Evolutionary conservation across 2,113 vertebrate species (phyloP).

Genomic region (Cromileptes altivelis): DNA sequence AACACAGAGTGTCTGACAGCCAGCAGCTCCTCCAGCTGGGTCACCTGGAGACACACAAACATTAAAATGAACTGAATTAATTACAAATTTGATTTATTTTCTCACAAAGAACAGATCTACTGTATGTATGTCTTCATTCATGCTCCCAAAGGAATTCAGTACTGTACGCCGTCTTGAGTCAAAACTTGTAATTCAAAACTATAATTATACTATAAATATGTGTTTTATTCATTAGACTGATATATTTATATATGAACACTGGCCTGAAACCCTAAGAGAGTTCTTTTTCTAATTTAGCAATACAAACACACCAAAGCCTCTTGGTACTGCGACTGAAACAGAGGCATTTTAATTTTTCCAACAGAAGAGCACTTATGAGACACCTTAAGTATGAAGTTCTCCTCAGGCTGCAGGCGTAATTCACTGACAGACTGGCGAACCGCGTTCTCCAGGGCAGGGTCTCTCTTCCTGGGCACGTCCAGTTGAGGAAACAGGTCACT

Average conservation of each 20-base stretch:
- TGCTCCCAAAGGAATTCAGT: neutral
- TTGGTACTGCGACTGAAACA: neutral
- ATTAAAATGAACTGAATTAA: neutral
- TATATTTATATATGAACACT: neutral
- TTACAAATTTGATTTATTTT: neutral
- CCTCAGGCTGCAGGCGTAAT: conserved; percentile 87
- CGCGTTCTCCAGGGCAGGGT: conserved; percentile 87
- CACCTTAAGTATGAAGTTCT: conserved; percentile 93
- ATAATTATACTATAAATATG: neutral
- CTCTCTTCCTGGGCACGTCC: conserved; percentile 85
- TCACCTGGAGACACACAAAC: conserved; percentile 74
- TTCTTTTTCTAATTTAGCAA: neutral
- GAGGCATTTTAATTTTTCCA: neutral
- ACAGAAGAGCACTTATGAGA: neutral
- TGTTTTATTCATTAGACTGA: neutral
- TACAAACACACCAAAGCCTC: neutral
- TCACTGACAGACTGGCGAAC: conserved; percentile 85
- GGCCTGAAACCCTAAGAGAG: neutral
- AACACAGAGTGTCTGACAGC: conserved; percentile 85
- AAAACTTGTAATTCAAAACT: neutral
- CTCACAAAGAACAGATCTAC: neutral
- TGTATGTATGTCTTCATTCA: neutral
- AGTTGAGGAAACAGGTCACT: conserved; percentile 86
- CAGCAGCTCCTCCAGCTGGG: conserved; percentile 84
- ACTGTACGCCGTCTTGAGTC: neutral